Base-by-base conservation (phyloP, 2,797 vertebrate species). In the Pangasius larnaudii region DNA sequence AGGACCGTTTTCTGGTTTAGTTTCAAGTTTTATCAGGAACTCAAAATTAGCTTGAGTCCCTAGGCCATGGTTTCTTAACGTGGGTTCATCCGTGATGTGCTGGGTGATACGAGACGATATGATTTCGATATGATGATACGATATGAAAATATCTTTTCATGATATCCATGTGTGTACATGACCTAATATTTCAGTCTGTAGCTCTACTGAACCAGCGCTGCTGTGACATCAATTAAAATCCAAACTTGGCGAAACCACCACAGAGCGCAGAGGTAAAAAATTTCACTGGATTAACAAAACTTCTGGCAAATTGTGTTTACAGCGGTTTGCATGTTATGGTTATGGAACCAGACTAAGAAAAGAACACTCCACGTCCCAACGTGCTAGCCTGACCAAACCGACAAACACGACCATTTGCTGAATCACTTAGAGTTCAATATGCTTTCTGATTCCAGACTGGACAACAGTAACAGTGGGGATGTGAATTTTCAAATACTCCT, bases 21-120 rank as follows among this genome's bases (percentile, higher is more conserved):
- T 36, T 69, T 61, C 69, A 30, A 22, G 69, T 71, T 85, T 80
- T 36, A 75, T 69, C 24, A 59, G 59, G 42, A 82, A 82, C 36
- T 78, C 46, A 27, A 81, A 85, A 87, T 87, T 56, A 87, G 65
- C 30, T 2, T 0, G 13, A 39, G 72, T 80, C 85, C 81, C 85
- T 39, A 27, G 71, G 3, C 61, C 51, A 24, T 8, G 19, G 18
- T 19, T 72, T 42, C 9, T 72, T 36, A 10, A 39, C 6, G 1
- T 2, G 36, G 18, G 67, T 69, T 69, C 16, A 7, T 36, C 67
- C 8, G 19, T 46, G 42, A 46, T 46, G 42, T 46, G 42, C 42
- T 46, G 22, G 69, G 18, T 5, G 69, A 36, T 69, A 36, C 16
- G 1, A 36, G 30, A 18, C 8, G 30, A 69, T 33, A 4, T 65